Evolutionary conservation across 2,888 invertebrate species (phyloP).

Genomic region (Lithosia quadra): DNA sequence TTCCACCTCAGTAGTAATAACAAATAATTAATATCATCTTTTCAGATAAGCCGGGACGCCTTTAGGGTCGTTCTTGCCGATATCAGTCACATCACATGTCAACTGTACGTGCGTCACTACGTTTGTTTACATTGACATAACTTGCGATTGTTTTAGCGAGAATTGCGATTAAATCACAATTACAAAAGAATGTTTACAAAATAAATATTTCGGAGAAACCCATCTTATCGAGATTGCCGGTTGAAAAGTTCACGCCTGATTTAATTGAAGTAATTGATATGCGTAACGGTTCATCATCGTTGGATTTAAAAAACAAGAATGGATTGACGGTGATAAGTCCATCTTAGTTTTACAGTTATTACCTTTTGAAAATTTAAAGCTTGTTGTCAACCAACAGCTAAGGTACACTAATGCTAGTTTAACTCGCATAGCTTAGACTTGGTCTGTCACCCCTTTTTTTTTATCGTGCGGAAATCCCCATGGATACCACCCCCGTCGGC

Average conservation of each 20-base stretch:
- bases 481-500: no score
- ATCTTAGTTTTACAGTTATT: background rate
- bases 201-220: background rate
- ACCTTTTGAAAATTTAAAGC: background rate
- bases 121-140: conserved; percentile 2
- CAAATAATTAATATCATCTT: background rate
- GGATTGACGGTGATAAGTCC: background rate
- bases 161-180: background rate
- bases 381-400: background rate
- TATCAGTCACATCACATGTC: background rate
- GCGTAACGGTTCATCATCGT: background rate
- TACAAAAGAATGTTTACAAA: background rate
- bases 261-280: background rate
- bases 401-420: background rate
- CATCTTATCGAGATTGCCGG: background rate
- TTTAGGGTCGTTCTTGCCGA: background rate
- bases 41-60: background rate
- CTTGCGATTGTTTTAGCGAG: background rate
- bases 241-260: background rate
- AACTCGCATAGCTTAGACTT: background rate
- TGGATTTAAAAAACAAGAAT: background rate
- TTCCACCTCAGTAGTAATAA: background rate
- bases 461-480: no score
- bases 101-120: background rate
- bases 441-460: no score